Percentiles rank a stretch among this genome's conserved stretches.
Conservation (phyloP, 1,140 invertebrate species). For the Chrysoperla carnea region DNA sequence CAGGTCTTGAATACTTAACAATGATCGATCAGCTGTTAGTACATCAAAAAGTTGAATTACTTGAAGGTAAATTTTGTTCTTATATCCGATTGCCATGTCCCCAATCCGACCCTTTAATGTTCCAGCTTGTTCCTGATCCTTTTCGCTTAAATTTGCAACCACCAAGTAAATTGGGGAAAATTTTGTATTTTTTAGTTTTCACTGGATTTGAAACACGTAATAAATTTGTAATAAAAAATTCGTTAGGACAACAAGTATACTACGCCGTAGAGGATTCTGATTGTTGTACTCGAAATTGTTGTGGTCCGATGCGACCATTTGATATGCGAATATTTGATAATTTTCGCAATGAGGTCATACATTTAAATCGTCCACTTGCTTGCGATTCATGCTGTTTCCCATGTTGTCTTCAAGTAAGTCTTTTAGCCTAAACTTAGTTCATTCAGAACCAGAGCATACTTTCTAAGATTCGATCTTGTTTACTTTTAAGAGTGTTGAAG, state of each 20-base stretch:
- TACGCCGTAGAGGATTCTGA: constrained; percentile 71
- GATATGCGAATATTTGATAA: constrained; percentile 75
- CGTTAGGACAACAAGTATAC: constrained; percentile 62
- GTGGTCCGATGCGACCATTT: constrained; percentile 61
- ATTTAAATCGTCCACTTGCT: constrained; percentile 51
- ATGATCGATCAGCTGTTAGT: constrained; percentile 75
- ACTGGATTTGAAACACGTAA: constrained; percentile 83
- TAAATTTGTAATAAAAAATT: constrained; percentile 68
- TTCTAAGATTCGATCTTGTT: not conserved
- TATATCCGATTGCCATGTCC: too few relatives aligned
- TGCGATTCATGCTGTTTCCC: constrained; percentile 66
- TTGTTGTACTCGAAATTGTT: constrained; percentile 57
- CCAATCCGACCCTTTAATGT: too few relatives aligned
- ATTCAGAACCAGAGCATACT: not conserved
- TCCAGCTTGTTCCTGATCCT: too few relatives aligned
- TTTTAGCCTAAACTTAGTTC: not conserved
- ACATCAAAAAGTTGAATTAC: constrained; percentile 70
- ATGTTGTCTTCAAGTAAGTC: constrained; percentile 61
- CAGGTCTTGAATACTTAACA: constrained; percentile 84
- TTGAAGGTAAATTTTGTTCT: constrained; percentile 43
- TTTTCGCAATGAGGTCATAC: constrained; percentile 60
- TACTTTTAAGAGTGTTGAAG: constrained; percentile 38
- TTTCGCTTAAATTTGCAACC: too few relatives aligned
- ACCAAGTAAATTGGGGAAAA: too few relatives aligned
- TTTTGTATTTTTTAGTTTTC: constrained; percentile 43